A percentile compares a stretch with the other conserved stretches of the same genome.
Evolutionary conservation across 2,888 invertebrate species (phyloP).

Genomic region (Pimpla rufipes): DNA sequence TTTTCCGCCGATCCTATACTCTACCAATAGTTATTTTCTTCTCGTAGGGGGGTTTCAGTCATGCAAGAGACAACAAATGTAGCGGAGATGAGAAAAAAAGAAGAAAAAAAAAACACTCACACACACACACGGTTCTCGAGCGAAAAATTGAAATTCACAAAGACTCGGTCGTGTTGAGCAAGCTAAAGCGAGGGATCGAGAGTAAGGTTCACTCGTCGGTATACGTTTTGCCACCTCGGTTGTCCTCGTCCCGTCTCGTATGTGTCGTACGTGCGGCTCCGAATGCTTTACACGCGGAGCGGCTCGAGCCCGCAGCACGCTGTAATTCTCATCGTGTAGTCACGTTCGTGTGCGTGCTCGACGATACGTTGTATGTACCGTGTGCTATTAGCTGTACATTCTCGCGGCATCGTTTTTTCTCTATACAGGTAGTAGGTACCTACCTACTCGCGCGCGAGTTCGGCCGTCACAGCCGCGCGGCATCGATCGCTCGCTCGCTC

Average conservation of each 20-base stretch:
- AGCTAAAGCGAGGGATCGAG: slow-evolving; percentile 2
- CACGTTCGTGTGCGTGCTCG: slow-evolving; percentile 58
- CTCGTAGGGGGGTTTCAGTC: no score
- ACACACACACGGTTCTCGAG: no score
- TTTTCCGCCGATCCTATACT: no score
- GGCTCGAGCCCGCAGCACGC: background rate
- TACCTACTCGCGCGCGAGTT: no score
- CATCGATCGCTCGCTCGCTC: slow-evolving; percentile 59
- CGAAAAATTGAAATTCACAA: slow-evolving; percentile 20
- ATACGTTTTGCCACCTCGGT: slow-evolving; percentile 13
- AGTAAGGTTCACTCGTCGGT: slow-evolving; percentile 4
- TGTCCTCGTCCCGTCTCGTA: slow-evolving; percentile 21
- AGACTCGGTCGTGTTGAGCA: background rate
- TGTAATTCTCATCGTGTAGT: slow-evolving; percentile 46
- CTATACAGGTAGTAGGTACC: no score
- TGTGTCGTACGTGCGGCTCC: slow-evolving; percentile 53
- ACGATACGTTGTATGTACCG: slow-evolving; percentile 47
- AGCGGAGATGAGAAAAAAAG: no score
- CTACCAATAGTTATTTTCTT: no score
- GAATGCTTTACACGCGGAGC: slow-evolving; percentile 53
- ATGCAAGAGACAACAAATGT: no score
- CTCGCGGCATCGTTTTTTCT: no score
- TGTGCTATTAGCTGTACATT: slow-evolving; percentile 45
- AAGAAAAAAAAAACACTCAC: no score
- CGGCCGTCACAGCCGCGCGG: slow-evolving; percentile 47